Conservation (phyloP, 2,113 vertebrate genomes). For the Myotis lucifugus region DNA sequence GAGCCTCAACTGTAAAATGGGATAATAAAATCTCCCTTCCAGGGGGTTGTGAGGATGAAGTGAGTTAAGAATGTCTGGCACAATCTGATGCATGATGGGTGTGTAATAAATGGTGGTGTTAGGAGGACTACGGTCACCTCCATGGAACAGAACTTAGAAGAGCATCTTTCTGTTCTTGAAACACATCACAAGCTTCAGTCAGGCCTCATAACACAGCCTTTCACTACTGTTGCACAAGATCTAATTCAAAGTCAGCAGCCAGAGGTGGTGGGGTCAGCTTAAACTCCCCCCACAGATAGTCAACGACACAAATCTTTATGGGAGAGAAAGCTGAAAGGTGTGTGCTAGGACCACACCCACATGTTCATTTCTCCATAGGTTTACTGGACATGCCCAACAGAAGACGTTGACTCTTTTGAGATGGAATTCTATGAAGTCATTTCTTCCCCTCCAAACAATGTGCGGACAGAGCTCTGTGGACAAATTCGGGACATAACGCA, state of each 20-base stretch:
- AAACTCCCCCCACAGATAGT: not conserved
- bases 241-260: not conserved
- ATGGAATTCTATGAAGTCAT: slow-evolving; percentile 82
- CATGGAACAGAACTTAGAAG: not conserved
- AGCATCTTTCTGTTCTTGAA: not conserved
- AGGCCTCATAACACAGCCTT: not conserved
- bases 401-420: slow-evolving; percentile 81
- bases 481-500: slow-evolving; percentile 79
- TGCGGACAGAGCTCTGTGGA: slow-evolving; percentile 74
- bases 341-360: not conserved
- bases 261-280: not conserved
- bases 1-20: not conserved
- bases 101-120: not conserved
- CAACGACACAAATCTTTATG: not conserved
- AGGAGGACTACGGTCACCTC: not conserved
- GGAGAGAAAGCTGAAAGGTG: not conserved
- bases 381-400: slow-evolving; percentile 82
- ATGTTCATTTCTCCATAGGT: slow-evolving; percentile 65
- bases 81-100: not conserved
- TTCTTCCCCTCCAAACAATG: slow-evolving; percentile 62
- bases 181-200: not conserved
- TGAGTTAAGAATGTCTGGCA: not conserved
- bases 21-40: not conserved
- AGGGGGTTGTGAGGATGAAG: not conserved
- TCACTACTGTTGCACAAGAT: not conserved